phyloP scores from a whole-genome alignment of 2,113 vertebrate genomes.

The Paedocypris sp. region DNA sequence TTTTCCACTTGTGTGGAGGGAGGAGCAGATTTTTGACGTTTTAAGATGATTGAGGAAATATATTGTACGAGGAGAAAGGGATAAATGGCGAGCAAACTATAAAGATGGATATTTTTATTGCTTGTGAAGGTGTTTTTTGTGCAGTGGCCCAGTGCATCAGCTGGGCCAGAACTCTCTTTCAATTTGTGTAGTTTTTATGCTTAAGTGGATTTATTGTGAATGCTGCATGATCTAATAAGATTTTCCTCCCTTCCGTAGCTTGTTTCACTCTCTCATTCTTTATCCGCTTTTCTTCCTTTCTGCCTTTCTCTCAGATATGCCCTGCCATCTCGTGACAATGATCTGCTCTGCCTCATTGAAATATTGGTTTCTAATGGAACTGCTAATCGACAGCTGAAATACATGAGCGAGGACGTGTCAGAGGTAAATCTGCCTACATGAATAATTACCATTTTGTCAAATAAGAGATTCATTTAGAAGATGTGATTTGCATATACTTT shows the following conservation, averaged over 20 bases:
- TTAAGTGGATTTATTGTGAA: conserved; percentile 52
- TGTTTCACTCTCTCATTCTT: conserved; percentile 39
- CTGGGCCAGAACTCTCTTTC: conserved; percentile 28
- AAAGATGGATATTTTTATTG: neutral
- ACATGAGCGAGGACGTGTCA: conserved; percentile 42
- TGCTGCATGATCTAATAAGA: conserved; percentile 40
- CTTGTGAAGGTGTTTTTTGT: neutral
- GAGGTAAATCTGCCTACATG: conserved; percentile 61
- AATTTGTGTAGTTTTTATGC: conserved; percentile 48
- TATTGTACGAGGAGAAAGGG: neutral
- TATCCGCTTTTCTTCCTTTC: conserved; percentile 35
- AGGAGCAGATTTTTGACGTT: conserved; percentile 21
- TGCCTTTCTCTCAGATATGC: conserved; percentile 62
- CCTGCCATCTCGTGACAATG: conserved; percentile 54
- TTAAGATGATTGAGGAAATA: conserved; percentile 9
- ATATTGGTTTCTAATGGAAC: conserved; percentile 60
- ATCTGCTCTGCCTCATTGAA: conserved; percentile 68
- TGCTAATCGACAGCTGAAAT: conserved; percentile 51
- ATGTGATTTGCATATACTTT: no score
- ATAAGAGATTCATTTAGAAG: no score
- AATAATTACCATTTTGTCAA: no score
- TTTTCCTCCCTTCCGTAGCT: conserved; percentile 42
- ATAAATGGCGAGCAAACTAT: neutral
- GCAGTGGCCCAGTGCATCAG: conserved; percentile 40
- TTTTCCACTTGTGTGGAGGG: neutral